Base-by-base conservation (phyloP, 2,113 vertebrate species). In the Mirounga angustirostris region DNA sequence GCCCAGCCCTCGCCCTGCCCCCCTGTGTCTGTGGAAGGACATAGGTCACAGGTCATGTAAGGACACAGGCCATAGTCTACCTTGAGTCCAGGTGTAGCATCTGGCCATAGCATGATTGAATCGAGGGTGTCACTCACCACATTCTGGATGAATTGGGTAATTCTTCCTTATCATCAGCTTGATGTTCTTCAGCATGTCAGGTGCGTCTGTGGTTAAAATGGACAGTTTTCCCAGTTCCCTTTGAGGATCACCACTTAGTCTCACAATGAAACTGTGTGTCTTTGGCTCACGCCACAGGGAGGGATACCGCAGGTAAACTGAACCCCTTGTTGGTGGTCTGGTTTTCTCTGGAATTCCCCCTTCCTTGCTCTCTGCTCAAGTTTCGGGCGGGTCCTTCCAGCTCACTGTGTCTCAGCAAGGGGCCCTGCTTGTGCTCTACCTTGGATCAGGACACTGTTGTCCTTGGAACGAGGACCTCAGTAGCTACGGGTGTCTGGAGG, bases 1-100 rank as follows among this genome's bases (percentile, higher is more conserved):
- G 4, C 2, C 28, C 0, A 0, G 14, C 12, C 5, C 36, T 2
- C 2, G 7, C 71, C 71, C 43, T 5, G 2, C 2, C 56, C 36
- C 36, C 16, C 22, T 2, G 13, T 14, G 16, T 71, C 89, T 52
- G 54, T 0, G 1, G 26, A 19, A 46, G 80, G 54, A 21, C 6
- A 0, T 0, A 16, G 30, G 65, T 56, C 69, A 28, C 11, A 5
- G 2, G 59, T 69, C 33, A 4, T 4, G 3, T 5, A 28, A 63
- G 87, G 76, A 36, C 43, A 1, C 5, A 28, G 5, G 4, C 28
- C 50, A 0, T 2, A 13, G 10, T 33, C 36, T 24, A n/a, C 67
- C 83, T 14, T 11, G 52, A 65, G 36, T 33, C 13, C 13, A 1
- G 63, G 7, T 7, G 4, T 14, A 2, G 19, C 3, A 0, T n/a